Evolutionary conservation across 2,113 vertebrate genomes (phyloP).

Genomic region (Jacana jacana): DNA sequence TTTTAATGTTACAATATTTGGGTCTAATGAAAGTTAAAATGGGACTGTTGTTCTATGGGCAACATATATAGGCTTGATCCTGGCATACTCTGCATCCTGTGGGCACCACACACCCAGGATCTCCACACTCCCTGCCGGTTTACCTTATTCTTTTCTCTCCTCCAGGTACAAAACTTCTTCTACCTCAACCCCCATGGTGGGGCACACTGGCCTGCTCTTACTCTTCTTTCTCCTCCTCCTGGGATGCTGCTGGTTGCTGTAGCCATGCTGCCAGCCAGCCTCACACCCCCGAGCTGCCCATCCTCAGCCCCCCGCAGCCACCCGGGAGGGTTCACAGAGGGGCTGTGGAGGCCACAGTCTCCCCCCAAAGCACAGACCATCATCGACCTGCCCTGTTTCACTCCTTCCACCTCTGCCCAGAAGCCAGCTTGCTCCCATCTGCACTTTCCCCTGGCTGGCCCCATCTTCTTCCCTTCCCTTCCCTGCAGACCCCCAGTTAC

Average conservation of each 20-base stretch:
- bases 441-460: neutral
- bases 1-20: neutral
- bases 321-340: neutral
- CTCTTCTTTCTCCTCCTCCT: neutral
- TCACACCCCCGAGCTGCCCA: neutral
- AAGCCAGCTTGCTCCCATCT: neutral
- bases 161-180: neutral
- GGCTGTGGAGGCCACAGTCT: neutral
- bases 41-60: neutral
- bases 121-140: accelerated
- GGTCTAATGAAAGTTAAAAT: neutral
- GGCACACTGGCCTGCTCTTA: neutral
- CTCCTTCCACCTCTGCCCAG: neutral
- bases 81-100: accelerated
- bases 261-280: neutral
- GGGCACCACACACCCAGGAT: neutral
- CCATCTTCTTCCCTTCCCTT: neutral
- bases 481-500: neutral
- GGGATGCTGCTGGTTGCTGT: neutral
- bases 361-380: accelerated
- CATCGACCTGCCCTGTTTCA: neutral
- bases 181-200: neutral
- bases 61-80: too few relatives aligned
- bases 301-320: neutral
- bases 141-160: neutral